Evolutionary conservation across 2,797 vertebrate species (phyloP).

Genomic region (Borostomias antarcticus): DNA sequence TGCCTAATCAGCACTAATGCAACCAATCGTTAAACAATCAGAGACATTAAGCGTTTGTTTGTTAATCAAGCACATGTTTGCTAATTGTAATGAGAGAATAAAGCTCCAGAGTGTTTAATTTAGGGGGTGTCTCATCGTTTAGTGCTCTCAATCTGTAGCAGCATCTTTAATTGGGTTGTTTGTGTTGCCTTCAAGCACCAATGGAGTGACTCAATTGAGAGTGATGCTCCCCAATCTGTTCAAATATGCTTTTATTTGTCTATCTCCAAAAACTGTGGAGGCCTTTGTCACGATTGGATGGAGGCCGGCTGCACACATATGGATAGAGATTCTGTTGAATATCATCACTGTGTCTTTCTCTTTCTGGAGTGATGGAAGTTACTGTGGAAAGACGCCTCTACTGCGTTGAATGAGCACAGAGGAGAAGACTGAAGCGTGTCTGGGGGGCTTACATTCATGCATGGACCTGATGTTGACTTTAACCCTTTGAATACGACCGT

Average conservation of each 20-base stretch:
- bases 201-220: constrained; percentile 50
- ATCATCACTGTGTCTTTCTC: no score
- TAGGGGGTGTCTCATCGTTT: constrained; percentile 68
- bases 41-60: constrained; percentile 72
- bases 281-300: neutral
- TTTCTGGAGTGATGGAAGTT: no score
- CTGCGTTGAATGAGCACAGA: neutral
- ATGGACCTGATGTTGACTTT: no score
- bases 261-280: constrained; percentile 16
- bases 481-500: no score
- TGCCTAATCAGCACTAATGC: constrained; percentile 68
- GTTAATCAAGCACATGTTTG: constrained; percentile 74
- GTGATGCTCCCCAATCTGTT: constrained; percentile 38
- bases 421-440: neutral
- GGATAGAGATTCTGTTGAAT: no score
- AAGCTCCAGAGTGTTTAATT: constrained; percentile 65
- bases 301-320: no score
- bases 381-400: no score
- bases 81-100: constrained; percentile 76
- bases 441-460: no score
- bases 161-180: constrained; percentile 62
- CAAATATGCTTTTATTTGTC: constrained; percentile 9
- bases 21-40: constrained; percentile 74
- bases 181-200: constrained; percentile 39
- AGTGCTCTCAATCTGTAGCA: constrained; percentile 61